Evolutionary conservation across 1,140 invertebrate species (phyloP), one percentile per base, ranked within the genome.

Genomic region (Mylabris phalerata): DNA sequence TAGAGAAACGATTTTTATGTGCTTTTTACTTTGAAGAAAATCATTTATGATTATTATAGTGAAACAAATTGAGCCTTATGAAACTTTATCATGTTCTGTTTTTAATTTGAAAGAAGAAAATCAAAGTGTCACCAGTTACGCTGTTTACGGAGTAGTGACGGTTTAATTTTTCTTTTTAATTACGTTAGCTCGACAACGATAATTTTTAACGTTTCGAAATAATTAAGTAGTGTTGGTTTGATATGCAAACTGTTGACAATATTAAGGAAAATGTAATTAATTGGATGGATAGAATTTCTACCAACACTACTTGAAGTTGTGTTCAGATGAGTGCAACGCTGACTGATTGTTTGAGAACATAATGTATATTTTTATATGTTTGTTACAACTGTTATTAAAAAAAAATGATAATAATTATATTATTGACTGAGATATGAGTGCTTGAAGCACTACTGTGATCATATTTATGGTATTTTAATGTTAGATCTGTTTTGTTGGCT

Each of bases 311-410:
- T 66, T 50, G 26, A 49, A 67, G 67, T 59, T 67, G 66, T 68
- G 67, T 68, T 68, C 66, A 67, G 60, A 63, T 55, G 55, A 59
- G 44, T 56, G 54, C 52, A 50, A 68, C 50, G 64, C 58, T 62
- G 70, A 71, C 67, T 67, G 67, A 70, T 71, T 69, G 66, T 70
- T 71, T 68, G 70, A 72, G 66, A 71, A 66, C 68, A 67, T 70
- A 72, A 65, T 74, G 72, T 74, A 73, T 74, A 74, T 74, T 74
- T 74, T 74, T 74, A 68, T 74, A 74, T 74, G 66, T 74, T 74
- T 74, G 72, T 74, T 74, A 74, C 72, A 68, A 71, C 66, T 73
- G 71, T 74, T 72, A 71, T n/a, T 42, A n/a, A 42, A 42, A n/a
- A n/a, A 42, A 71, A 71, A 71, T 69, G 70, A 69, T 70, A 71